Conservation (phyloP, 1,140 invertebrate species). For the Coptotermes formosanus region DNA sequence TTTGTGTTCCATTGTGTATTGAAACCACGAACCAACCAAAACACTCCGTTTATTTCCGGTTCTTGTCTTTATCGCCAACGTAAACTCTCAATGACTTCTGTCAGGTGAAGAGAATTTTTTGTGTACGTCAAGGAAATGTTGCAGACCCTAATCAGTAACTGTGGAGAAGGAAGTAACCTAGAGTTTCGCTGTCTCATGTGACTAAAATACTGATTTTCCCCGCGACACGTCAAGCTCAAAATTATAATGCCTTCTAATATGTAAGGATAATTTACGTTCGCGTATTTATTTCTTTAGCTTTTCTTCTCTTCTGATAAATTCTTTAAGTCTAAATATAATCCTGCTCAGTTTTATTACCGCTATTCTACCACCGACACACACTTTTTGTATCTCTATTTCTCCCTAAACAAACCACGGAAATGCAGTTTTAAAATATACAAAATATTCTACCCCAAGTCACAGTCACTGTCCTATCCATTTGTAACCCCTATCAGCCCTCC, state of each 20-base stretch:
- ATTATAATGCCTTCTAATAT: too few species aligned
- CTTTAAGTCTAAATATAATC: too few species aligned
- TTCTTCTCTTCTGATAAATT: too few species aligned
- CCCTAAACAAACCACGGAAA: not conserved
- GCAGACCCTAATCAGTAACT: not conserved
- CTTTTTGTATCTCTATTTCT: not conserved
- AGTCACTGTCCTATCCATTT: not conserved
- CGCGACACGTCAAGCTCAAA: too few species aligned
- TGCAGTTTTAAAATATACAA: constrained; percentile 4
- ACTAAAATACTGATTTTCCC: too few species aligned
- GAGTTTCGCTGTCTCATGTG: too few species aligned
- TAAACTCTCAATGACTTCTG: not conserved
- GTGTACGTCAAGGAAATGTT: not conserved
- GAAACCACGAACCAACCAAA: constrained; percentile 10
- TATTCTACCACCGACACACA: too few species aligned
- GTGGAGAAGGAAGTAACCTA: too few species aligned
- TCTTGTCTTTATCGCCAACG: not conserved
- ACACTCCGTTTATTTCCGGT: constrained; percentile 11
- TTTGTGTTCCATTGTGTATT: not conserved
- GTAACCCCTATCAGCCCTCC: not conserved
- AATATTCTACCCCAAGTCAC: not conserved
- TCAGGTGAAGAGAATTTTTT: not conserved
- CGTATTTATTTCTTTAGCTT: too few species aligned
- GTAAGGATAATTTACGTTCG: too few species aligned
- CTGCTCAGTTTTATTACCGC: too few species aligned